Evolutionary conservation across 1,140 invertebrate genomes (phyloP).

Genomic region (Leptinotarsa undecemlineata): DNA sequence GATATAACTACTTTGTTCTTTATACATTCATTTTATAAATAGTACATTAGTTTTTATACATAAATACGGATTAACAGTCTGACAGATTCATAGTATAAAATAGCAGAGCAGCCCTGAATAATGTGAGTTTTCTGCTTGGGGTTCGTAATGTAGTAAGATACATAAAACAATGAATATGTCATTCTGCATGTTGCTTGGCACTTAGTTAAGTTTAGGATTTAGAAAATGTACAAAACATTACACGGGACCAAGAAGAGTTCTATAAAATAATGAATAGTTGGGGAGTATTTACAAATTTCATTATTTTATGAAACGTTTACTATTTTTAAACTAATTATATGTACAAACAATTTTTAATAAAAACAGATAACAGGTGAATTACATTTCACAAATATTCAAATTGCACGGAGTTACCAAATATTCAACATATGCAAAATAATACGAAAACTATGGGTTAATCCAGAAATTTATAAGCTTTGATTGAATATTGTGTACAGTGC

Average conservation of each 20-base stretch:
- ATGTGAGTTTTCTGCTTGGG: too few relatives aligned
- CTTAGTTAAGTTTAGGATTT: conserved; percentile 22
- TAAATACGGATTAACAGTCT: conserved; percentile 10
- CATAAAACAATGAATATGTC: not conserved
- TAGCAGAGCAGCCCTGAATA: too few relatives aligned
- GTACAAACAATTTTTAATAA: conserved; percentile 1
- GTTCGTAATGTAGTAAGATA: not conserved
- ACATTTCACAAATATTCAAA: not conserved
- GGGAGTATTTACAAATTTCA: conserved; percentile 7
- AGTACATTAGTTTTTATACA: conserved; percentile 10
- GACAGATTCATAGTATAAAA: not conserved
- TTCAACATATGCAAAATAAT: too few relatives aligned
- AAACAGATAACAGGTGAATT: conserved; percentile 2
- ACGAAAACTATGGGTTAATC: too few relatives aligned
- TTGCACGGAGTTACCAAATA: too few relatives aligned
- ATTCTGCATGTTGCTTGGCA: conserved; percentile 22
- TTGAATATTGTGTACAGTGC: too few relatives aligned
- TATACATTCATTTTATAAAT: conserved; percentile 32
- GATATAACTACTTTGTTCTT: conserved; percentile 24
- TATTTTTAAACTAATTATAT: not conserved
- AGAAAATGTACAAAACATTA: conserved; percentile 21
- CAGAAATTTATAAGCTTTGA: too few relatives aligned
- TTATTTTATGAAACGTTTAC: not conserved
- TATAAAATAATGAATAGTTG: conserved; percentile 9
- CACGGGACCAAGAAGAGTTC: not conserved